Base-by-base conservation (phyloP, 1,140 invertebrate genomes). In the Geopemphigus sp. region DNA sequence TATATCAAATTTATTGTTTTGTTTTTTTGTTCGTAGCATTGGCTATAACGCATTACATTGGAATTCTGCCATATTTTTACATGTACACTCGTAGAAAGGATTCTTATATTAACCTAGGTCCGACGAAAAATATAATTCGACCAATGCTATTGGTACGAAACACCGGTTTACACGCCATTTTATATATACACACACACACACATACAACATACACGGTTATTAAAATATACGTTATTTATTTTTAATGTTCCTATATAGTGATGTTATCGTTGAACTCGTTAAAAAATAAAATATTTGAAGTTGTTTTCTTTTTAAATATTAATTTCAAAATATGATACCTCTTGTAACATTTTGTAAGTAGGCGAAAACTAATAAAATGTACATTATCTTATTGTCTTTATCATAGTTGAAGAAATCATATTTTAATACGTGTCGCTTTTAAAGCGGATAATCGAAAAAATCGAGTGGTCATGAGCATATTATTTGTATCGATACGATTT, bases 11-110 rank as follows among this genome's bases (percentile, higher is more conserved):
- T 61, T 61, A 29, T 61, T 8, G 32, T 39, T 39, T 39, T 39
- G 32, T 39, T 61, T 17, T 61, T 59, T 61, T 29, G 14, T 61
- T 61, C 24, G 17, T 32, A 29, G 32, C 26, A 29, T 63, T 63
- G 61, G 17, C 26, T 15, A 63, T 26, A 72, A 29, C 6, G n/a
- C n/a, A 54, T 53, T 12, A 5, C 19, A 12, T 54, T 72, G 68
- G 68, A 54, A 8, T 53, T 53, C 11, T 72, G 68, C 68, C 68
- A 72, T 32, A 63, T 54, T 15, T 66, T 72, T 15, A 54, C 24
- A n/a, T 11, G 22, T 19, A 54, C 53, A 19, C 70, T 68, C 22
- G n/a, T 50, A 68, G 45, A 56, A 56, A 56, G 54, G 47, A n/a
- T 56, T 26, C 6, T 53, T 29, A 56, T 54, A 56, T 54, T 56